phyloP scores from a whole-genome alignment of 1,140 invertebrate species.

The Piezodorus guildinii region DNA sequence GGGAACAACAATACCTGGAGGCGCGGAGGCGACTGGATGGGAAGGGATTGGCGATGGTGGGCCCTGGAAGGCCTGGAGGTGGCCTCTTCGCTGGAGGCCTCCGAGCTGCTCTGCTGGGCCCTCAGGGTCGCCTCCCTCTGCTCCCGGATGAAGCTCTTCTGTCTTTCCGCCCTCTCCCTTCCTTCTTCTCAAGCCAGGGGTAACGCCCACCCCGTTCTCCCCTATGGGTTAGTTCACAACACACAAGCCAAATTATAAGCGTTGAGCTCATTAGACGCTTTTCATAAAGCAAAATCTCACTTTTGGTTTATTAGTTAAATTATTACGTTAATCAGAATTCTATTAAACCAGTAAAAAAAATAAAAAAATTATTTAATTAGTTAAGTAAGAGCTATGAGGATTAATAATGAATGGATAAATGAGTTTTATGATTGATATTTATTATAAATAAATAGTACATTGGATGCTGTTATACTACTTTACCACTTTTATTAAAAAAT shows the following conservation, averaged over 20 bases:
- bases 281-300: no score
- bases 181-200: conserved; percentile 58
- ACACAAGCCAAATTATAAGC: conserved; percentile 9
- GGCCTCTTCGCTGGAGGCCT: neutral
- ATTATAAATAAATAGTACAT: no score
- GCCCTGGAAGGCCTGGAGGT: neutral
- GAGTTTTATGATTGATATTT: no score
- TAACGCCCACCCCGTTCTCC: conserved; percentile 46
- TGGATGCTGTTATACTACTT: no score
- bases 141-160: conserved; percentile 66
- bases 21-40: neutral
- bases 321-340: no score
- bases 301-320: no score
- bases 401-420: no score
- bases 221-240: conserved; percentile 25
- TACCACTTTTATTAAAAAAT: no score
- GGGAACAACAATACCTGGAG: neutral
- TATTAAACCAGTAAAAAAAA: no score
- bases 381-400: no score
- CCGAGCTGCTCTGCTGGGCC: conserved; percentile 10
- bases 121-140: conserved; percentile 44
- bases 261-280: no score
- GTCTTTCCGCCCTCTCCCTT: conserved; percentile 63
- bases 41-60: neutral
- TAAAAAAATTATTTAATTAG: no score